phyloP scores from a whole-genome alignment of 2,797 vertebrate species.

The Gymnocypris eckloni region DNA sequence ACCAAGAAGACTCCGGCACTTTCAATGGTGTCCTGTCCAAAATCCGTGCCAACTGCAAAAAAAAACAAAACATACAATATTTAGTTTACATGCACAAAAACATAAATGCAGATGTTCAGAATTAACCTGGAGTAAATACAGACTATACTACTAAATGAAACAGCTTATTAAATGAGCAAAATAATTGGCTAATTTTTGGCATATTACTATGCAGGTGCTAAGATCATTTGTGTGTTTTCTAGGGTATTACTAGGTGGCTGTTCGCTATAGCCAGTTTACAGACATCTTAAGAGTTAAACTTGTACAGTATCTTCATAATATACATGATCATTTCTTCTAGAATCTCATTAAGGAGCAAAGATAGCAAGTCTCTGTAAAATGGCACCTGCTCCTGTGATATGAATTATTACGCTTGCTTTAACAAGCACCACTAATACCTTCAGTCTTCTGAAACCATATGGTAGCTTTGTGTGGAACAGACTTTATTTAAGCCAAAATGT shows the following conservation, averaged over 20 bases:
- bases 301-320: neutral
- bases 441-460: neutral
- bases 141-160: neutral
- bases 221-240: neutral
- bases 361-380: neutral
- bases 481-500: neutral
- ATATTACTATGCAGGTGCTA: neutral
- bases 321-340: neutral
- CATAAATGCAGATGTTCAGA: neutral
- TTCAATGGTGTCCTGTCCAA: slow-evolving; percentile 89
- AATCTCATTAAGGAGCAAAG: neutral
- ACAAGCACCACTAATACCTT: neutral
- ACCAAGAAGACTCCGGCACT: slow-evolving; percentile 92
- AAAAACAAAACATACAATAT: slow-evolving; percentile 36
- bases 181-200: neutral
- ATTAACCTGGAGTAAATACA: neutral
- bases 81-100: neutral
- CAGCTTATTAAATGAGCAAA: neutral
- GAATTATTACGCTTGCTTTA: neutral
- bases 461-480: neutral
- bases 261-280: neutral
- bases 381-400: neutral
- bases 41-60: slow-evolving; percentile 87
- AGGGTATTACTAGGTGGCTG: neutral
- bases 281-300: neutral